These are phyloP conservation scores for Anas platyrhynchos DNA, from an alignment of 2,113 vertebrate species.

Conservation along the genomic window DNA sequence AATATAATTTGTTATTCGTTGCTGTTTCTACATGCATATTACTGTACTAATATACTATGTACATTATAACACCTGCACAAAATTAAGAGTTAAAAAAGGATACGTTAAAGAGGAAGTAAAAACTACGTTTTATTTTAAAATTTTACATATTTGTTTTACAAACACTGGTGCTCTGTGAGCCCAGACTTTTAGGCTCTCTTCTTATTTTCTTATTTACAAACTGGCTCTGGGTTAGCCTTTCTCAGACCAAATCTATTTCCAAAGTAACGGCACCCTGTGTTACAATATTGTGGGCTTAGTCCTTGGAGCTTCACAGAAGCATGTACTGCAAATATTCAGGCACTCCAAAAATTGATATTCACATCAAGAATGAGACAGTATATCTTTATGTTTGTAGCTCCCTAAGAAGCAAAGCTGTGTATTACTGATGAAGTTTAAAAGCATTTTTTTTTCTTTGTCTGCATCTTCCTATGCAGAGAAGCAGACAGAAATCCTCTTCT, in stretches of 20 bases:
- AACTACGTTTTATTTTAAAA: background rate
- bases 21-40: background rate
- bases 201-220: background rate
- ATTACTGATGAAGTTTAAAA: background rate
- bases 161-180: background rate
- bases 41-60: background rate
- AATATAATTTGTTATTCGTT: background rate
- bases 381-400: background rate
- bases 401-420: background rate
- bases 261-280: background rate
- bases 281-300: background rate
- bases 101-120: background rate
- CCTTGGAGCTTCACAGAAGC: background rate
- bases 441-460: background rate
- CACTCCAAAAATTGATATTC: background rate
- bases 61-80: background rate
- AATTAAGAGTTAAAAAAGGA: background rate
- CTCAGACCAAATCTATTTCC: background rate
- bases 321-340: background rate
- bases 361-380: background rate
- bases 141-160: background rate
- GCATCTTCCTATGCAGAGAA: background rate
- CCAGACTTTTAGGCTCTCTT: background rate
- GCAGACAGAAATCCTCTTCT: background rate
- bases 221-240: background rate